Base-by-base conservation (phyloP, 2,797 vertebrate genomes). In the Rachycentron canadum region DNA sequence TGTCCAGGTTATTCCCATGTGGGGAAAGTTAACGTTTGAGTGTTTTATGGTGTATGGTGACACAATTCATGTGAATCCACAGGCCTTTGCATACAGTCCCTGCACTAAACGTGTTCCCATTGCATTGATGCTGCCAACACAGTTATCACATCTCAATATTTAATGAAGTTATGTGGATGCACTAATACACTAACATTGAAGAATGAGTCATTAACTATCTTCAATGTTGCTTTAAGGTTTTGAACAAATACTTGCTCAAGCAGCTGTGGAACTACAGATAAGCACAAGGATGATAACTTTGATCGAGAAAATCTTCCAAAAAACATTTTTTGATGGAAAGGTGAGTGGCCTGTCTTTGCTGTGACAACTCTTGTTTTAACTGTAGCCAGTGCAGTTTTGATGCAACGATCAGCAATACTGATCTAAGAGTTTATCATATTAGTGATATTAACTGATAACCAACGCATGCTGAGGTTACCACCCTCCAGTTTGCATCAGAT, bases 1-100 rank as follows among this genome's bases (percentile, higher is more conserved):
- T 64, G 38, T 86, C 57, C n/a, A 38, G 14, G 13, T 70, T 32
- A 41, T 57, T 78, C 67, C 21, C 21, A 45, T 45, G 5, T 25
- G 41, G 17, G 66, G 41, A 3, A 56, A 25, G 38, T 38, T 30
- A n/a, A 9, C 4, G 13, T 64, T 49, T 26, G 14, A 34, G 61
- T 36, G 21, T 63, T 57, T 76, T 55, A 70, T 52, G n/a, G n/a
- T n/a, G n/a, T n/a, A n/a, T n/a, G n/a, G n/a, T n/a, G n/a, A n/a
- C n/a, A n/a, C n/a, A n/a, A n/a, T n/a, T n/a, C n/a, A n/a, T n/a
- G n/a, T n/a, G n/a, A n/a, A n/a, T n/a, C n/a, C n/a, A n/a, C n/a
- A n/a, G n/a, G n/a, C n/a, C n/a, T n/a, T n/a, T n/a, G n/a, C n/a
- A n/a, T n/a, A n/a, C n/a, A n/a, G n/a, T n/a, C n/a, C n/a, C n/a